Conservation (phyloP, 2,888 invertebrate genomes). For the Leucophenga maculata region DNA sequence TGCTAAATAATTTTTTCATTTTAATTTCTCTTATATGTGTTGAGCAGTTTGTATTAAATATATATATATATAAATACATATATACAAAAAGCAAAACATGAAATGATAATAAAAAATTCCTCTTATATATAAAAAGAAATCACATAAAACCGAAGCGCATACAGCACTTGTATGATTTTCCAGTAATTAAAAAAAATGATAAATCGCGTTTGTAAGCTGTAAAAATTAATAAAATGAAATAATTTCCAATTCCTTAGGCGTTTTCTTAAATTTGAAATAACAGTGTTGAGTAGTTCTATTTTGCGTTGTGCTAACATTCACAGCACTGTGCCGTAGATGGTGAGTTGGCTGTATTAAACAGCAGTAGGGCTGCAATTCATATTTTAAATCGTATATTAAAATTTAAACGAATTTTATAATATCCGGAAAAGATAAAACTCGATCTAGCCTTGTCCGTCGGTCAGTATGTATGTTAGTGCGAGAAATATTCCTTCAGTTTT, state of each 20-base stretch:
- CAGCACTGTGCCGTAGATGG: too few species aligned
- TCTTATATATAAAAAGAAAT: constrained; percentile 17
- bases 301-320: too few species aligned
- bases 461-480: too few species aligned
- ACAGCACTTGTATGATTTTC: constrained; percentile 13
- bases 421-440: too few species aligned
- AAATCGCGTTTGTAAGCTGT: constrained; percentile 33
- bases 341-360: too few species aligned
- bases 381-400: too few species aligned
- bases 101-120: constrained; percentile 26
- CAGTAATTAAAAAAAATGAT: constrained; percentile 27
- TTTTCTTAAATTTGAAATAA: not conserved
- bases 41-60: constrained; percentile 27
- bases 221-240: constrained; percentile 33
- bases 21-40: constrained; percentile 26
- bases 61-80: not conserved
- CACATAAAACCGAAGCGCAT: not conserved
- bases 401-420: too few species aligned
- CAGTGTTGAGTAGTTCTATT: constrained; percentile 14
- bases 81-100: not conserved
- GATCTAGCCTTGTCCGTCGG: too few species aligned
- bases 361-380: too few species aligned
- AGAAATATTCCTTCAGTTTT: too few species aligned
- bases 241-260: constrained; percentile 9
- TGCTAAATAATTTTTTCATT: constrained; percentile 14